These are phyloP conservation scores for Enteromius unitaeniatus DNA, from an alignment of 2,797 vertebrate genomes.

Conservation along the genomic window DNA sequence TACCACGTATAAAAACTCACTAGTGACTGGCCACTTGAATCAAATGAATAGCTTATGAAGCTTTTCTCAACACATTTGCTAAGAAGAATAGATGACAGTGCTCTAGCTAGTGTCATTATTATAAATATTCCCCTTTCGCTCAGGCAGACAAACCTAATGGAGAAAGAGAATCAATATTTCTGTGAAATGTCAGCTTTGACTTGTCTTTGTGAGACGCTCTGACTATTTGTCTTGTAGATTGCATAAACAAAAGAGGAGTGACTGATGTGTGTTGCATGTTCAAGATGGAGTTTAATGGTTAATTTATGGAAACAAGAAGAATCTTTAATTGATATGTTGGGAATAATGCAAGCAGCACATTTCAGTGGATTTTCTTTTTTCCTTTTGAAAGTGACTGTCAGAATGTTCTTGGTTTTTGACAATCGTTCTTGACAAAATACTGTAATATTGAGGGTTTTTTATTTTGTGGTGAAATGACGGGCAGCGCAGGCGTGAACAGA, in stretches of 20 bases:
- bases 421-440: constrained; percentile 2
- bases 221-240: constrained; percentile 46
- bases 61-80: constrained; percentile 20
- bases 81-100: neutral
- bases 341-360: constrained; percentile 4
- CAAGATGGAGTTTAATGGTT: constrained; percentile 28
- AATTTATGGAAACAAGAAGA: constrained; percentile 11
- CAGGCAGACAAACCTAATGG: constrained; percentile 40
- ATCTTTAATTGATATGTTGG: constrained; percentile 35
- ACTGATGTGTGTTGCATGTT: constrained; percentile 12
- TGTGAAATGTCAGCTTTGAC: constrained; percentile 46
- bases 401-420: constrained; percentile 14
- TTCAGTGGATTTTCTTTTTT: constrained; percentile 22
- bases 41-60: constrained; percentile 7
- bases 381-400: neutral
- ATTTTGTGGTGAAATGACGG: neutral
- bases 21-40: neutral
- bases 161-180: constrained; percentile 47
- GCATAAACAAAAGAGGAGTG: constrained; percentile 49
- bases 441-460: constrained; percentile 7
- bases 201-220: constrained; percentile 13
- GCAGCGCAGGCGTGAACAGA: neutral
- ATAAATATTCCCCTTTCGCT: constrained; percentile 39
- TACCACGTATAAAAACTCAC: neutral
- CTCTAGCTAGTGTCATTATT: constrained; percentile 31